Conservation (phyloP, 2,113 vertebrate genomes). For the Corythornis madagascariensis region DNA sequence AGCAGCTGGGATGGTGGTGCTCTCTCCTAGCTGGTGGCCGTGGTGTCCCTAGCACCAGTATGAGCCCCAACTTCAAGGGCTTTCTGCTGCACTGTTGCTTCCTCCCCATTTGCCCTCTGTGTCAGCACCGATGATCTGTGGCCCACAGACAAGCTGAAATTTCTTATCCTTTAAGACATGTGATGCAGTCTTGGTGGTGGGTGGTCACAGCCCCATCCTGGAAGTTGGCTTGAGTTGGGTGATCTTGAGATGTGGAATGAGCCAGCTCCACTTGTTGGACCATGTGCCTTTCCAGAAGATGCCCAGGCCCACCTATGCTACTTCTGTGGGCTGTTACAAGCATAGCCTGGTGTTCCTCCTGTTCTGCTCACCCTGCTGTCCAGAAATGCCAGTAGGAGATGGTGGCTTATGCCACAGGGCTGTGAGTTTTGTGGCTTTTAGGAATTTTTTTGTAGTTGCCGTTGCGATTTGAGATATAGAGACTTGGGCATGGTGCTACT, state of each 20-base stretch:
- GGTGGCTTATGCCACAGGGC: accelerated
- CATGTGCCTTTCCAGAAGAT: not conserved
- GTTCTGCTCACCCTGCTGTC: not conserved
- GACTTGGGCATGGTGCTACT: not conserved
- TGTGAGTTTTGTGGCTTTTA: not conserved
- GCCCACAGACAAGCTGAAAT: not conserved
- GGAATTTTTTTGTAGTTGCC: not conserved
- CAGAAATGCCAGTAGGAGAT: not conserved
- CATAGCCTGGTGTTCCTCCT: not conserved
- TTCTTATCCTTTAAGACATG: not conserved
- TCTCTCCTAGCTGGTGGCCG: not conserved
- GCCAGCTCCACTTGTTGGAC: not conserved
- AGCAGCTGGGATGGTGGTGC: not conserved
- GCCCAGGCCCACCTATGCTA: accelerated
- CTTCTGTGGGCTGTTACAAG: not conserved
- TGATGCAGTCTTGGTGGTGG: not conserved
- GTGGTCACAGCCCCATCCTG: not conserved
- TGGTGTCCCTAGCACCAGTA: not conserved
- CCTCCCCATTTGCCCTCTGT: not conserved
- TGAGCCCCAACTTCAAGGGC: not conserved
- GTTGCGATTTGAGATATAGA: not conserved
- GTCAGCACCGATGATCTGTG: not conserved
- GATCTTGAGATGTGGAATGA: not conserved
- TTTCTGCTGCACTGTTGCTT: not conserved
- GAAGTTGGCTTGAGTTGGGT: not conserved